Conservation (phyloP, 1,140 invertebrate species). For the Heliconius hewitsoni region DNA sequence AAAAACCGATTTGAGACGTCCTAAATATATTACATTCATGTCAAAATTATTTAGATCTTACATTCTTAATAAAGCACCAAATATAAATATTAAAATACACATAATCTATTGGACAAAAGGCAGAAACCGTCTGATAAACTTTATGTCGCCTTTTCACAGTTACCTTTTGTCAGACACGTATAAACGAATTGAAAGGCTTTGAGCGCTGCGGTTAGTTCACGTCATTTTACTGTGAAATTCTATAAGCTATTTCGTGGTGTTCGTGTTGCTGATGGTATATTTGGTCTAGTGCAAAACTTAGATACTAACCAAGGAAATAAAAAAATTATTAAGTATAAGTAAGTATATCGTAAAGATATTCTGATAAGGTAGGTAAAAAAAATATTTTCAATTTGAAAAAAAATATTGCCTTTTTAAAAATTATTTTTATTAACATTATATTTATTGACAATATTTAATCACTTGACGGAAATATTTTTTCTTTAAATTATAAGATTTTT, state of each 20-base stretch:
- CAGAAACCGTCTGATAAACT: constrained; percentile 36
- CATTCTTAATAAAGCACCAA: background rate
- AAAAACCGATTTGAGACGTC: background rate
- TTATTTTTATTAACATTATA: no score
- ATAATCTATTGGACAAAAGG: constrained; percentile 27
- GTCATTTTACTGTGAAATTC: constrained; percentile 56
- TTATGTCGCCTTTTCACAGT: constrained; percentile 34
- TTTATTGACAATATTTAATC: no score
- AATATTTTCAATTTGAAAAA: no score
- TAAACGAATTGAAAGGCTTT: constrained; percentile 61
- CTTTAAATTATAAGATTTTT: no score
- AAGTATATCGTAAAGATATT: no score
- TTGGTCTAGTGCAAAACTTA: background rate
- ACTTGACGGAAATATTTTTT: no score
- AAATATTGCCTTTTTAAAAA: no score
- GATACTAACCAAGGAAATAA: background rate
- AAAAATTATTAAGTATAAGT: no score
- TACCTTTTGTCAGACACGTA: constrained; percentile 40
- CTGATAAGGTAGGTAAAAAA: no score
- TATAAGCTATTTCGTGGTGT: constrained; percentile 47
- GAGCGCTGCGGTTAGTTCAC: constrained; percentile 49
- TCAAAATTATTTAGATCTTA: background rate
- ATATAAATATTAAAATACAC: constrained; percentile 12
- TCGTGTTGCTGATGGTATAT: constrained; percentile 33
- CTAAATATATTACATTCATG: background rate